Conservation (phyloP, 1,140 invertebrate genomes). For the Diprion similis region DNA sequence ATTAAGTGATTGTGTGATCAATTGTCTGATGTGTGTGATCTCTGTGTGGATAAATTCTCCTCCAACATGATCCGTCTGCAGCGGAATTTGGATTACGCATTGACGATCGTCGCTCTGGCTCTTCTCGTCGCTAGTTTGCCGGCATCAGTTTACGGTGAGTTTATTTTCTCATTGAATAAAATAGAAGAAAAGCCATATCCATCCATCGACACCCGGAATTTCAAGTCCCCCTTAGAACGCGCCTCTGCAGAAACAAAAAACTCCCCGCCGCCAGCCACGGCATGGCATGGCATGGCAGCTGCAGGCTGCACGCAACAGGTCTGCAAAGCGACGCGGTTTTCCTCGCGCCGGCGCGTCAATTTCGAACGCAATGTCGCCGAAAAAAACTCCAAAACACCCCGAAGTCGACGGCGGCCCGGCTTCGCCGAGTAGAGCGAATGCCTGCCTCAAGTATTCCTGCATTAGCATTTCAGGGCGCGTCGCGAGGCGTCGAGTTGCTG, state of each 20-base stretch:
- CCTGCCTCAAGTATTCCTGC: background rate
- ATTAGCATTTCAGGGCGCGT: conserved; percentile 4
- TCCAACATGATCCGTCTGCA: conserved; percentile 48
- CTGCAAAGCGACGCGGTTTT: background rate
- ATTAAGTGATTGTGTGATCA: conserved; percentile 43
- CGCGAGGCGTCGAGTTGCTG: background rate
- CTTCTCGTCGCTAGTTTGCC: conserved; percentile 34
- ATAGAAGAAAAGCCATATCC: background rate
- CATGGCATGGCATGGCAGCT: too few species aligned
- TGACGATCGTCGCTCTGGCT: conserved; percentile 37
- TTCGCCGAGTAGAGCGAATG: conserved; percentile 22
- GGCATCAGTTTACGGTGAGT: conserved; percentile 45
- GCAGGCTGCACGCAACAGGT: conserved; percentile 29
- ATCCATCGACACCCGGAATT: too few species aligned
- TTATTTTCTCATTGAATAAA: background rate
- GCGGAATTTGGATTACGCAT: conserved; percentile 57
- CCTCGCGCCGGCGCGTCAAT: background rate
- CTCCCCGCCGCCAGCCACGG: conserved; percentile 34
- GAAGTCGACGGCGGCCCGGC: conserved; percentile 37
- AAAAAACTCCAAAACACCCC: conserved; percentile 41
- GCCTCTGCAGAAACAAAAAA: too few species aligned
- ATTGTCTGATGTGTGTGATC: conserved; percentile 51
- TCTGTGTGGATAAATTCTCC: conserved; percentile 46
- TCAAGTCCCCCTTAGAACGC: too few species aligned
- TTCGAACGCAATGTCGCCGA: conserved; percentile 16